Evolutionary conservation across 2,113 vertebrate genomes (phyloP).

Genomic region (Bostrychus sinensis): DNA sequence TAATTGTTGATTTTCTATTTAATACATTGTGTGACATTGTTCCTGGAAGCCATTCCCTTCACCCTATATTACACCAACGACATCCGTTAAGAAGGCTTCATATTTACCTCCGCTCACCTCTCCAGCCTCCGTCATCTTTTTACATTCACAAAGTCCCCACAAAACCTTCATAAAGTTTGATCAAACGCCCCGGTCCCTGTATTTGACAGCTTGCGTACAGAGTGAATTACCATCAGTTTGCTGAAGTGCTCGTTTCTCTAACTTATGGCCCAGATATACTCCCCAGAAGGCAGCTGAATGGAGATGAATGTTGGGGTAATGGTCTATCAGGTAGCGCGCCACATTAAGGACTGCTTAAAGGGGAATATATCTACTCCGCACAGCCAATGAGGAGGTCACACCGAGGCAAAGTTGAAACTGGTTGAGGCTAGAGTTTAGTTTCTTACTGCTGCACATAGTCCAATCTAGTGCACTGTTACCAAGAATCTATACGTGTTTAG

Average conservation of each 20-base stretch:
- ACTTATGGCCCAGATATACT: slow-evolving; percentile 39
- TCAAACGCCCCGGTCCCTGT: slow-evolving; percentile 28
- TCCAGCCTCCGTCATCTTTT: not conserved
- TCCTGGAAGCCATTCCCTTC: not conserved
- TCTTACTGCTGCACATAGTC: not conserved
- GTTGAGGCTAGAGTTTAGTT: slow-evolving; percentile 5
- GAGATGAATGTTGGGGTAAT: slow-evolving; percentile 57
- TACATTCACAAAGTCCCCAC: slow-evolving; percentile 26
- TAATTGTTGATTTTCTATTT: not conserved
- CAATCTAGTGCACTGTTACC: not conserved
- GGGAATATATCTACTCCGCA: slow-evolving; percentile 22
- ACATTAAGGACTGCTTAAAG: slow-evolving; percentile 34
- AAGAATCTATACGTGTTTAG: not conserved
- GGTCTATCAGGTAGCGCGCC: slow-evolving; percentile 46
- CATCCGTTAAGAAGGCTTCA: not conserved
- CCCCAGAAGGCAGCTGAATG: slow-evolving; percentile 38
- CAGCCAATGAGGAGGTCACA: slow-evolving; percentile 32
- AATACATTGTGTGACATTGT: not conserved
- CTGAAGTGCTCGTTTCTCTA: slow-evolving; percentile 41
- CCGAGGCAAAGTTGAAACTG: slow-evolving; percentile 22
- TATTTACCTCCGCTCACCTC: not conserved
- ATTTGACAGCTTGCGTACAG: slow-evolving; percentile 50
- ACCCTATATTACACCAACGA: not conserved
- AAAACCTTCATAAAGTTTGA: slow-evolving; percentile 42
- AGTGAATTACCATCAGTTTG: slow-evolving; percentile 45